These are phyloP conservation scores for Falco punctatus DNA, from an alignment of 2,113 vertebrate species.

Conservation along the genomic window DNA sequence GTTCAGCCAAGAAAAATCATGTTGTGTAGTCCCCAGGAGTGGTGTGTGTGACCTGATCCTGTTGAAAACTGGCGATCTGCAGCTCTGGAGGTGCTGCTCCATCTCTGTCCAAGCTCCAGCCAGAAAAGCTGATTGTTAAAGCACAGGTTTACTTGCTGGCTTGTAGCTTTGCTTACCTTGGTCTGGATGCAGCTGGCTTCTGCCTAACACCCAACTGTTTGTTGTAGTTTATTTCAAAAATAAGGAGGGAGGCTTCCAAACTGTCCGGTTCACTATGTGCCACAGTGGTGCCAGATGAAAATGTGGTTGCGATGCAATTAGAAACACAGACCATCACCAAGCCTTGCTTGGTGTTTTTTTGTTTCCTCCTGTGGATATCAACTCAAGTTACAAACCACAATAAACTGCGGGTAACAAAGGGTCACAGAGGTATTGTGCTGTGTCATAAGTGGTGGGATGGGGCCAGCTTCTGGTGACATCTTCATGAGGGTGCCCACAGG, in stretches of 20 bases:
- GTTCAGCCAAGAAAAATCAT: not conserved
- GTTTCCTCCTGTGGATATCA: conserved; percentile 42
- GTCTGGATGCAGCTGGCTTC: not conserved
- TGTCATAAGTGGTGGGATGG: not conserved
- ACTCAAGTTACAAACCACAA: conserved; percentile 34
- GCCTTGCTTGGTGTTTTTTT: conserved; percentile 19
- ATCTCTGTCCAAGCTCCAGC: not conserved
- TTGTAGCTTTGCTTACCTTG: not conserved
- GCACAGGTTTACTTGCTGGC: not conserved
- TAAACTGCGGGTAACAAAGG: not conserved
- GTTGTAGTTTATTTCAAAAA: not conserved
- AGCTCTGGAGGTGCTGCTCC: not conserved
- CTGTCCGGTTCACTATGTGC: not conserved
- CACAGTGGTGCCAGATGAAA: not conserved
- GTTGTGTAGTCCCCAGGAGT: not conserved
- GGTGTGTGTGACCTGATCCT: not conserved
- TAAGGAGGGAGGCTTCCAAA: not conserved
- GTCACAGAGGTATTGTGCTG: not conserved
- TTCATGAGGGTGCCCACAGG: not conserved
- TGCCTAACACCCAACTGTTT: not conserved
- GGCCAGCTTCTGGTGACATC: not conserved
- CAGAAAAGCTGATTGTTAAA: not conserved
- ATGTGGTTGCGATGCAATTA: not conserved
- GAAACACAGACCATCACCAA: conserved; percentile 18
- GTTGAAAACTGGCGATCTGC: not conserved